Base-by-base conservation (phyloP, 2,113 vertebrate genomes). In the Microcebus tavaratra region DNA sequence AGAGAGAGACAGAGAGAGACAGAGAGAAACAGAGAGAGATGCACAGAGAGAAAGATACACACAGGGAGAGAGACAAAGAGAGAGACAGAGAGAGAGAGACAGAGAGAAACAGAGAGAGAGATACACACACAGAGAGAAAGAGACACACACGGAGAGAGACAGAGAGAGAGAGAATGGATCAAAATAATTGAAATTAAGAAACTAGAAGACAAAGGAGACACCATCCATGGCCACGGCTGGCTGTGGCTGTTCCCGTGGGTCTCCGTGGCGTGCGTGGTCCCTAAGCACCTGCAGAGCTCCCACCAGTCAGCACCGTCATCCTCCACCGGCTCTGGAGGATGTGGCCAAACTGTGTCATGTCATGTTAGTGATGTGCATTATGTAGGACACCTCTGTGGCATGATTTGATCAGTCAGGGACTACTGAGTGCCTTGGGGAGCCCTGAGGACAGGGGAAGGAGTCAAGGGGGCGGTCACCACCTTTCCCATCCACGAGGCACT, bases 201-300 rank as follows among this genome's bases (percentile, higher is more conserved):
- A 9, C 17, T 0, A 20, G 73, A 68, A 31, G 72, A 6, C 1
- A 25, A 27, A 39, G 7, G 31, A 76, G 67, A 2, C 1, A 1
- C 7, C 45, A 1, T 3, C 27, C 0, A 0, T 13, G 34, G 27
- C 9, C 0, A 3, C 0, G 9, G 6, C 3, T 34, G 48, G 14
- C 42, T 1, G 6, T 45, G 0, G 3, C 2, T 1, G 9, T 34
- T 11, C 23, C 0, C 2, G 1, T 2, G 0, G 2, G 5, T 10
- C 25, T 34, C 27, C 12, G 3, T 1, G 25, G 10, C 8, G 6
- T 1, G 13, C 0, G 0, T 10, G 21, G 39, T 27, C 25, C 73
- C 45, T 29, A 18, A 8, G 50, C 36, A 8, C 6, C 11, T 9
- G 6, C 2, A n/a, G 21, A 14, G 4, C 36, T 25, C 65, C 53